Base-by-base conservation (phyloP, 2,797 vertebrate species). In the Sebastolobus altivelis region DNA sequence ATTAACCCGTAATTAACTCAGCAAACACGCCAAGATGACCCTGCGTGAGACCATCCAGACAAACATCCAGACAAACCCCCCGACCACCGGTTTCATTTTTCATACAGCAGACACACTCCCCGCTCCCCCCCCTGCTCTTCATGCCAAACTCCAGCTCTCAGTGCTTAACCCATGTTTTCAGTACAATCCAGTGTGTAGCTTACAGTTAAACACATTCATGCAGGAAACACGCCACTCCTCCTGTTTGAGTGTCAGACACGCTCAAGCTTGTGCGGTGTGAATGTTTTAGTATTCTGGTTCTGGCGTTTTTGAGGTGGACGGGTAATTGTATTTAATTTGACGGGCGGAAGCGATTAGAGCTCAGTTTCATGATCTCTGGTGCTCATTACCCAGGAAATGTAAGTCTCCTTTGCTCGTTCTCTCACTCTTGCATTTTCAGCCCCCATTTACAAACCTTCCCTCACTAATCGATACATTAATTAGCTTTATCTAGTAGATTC, bases 241-340 rank as follows among this genome's bases (percentile, higher is more conserved):
- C 61, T 25, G 49, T 79, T 80, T 46, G 49, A 65, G 54, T 79
- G 75, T 86, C 80, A 84, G 71, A 84, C 65, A 59, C 37, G 18
- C 71, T 76, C 35, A 37, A 65, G 73, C 75, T 77, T 3, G 1
- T 56, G 52, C 5, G 0, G 58, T 37, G 63, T 55, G 54, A 88
- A 72, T 86, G 70, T 89, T 90, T 88, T 71, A 80, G 62, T 78
- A 35, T 76, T 80, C 84, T 91, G 77, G 33, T 66, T 80, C 71
- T 82, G 74, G 52, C 25, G 25, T 75, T 79, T 92, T 84, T 75
- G 83, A 92, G 86, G 85, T 85, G 80, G 82, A 75, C 12, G 2
- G 77, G 78, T 91, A 93, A 92, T 90, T 90, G 75, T 86, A 77
- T 93, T 90, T 90, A 84, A 93, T 95, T 91, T 92, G 89, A 91